Percentiles rank a stretch among this genome's conserved stretches.
Conservation (phyloP, 2,888 invertebrate species). For the Mongoloraphidia duomilia region DNA sequence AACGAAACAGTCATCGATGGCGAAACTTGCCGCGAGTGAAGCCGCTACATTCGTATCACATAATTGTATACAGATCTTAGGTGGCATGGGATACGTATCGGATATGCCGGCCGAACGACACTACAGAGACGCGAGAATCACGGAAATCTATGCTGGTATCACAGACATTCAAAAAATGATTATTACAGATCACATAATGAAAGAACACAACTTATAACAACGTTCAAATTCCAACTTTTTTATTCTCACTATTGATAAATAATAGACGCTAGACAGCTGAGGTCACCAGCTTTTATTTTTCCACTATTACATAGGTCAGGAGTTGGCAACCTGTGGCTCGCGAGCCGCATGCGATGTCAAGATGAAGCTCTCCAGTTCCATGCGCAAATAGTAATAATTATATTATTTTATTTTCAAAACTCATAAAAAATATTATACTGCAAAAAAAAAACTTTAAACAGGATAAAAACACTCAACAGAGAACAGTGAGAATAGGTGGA, state of each 20-base stretch:
- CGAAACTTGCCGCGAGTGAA: conserved; percentile 57
- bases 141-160: conserved; percentile 68
- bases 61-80: conserved; percentile 59
- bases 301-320: too few species aligned
- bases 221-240: conserved; percentile 20
- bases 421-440: too few species aligned
- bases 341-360: too few species aligned
- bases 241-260: neutral
- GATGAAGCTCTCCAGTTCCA: too few species aligned
- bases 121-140: conserved; percentile 63
- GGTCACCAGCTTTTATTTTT: too few species aligned
- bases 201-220: neutral
- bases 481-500: too few species aligned
- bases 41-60: conserved; percentile 53
- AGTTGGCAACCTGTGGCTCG: too few species aligned
- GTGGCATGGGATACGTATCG: conserved; percentile 55
- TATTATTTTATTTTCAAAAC: too few species aligned
- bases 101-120: conserved; percentile 59
- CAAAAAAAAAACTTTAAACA: too few species aligned
- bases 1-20: conserved; percentile 59
- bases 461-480: too few species aligned
- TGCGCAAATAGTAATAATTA: too few species aligned
- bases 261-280: neutral
- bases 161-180: conserved; percentile 62
- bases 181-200: conserved; percentile 37